Percentiles rank a stretch among this genome's conserved stretches.
phyloP scores from a whole-genome alignment of 2,888 invertebrate genomes.

The Epinotia nisella region DNA sequence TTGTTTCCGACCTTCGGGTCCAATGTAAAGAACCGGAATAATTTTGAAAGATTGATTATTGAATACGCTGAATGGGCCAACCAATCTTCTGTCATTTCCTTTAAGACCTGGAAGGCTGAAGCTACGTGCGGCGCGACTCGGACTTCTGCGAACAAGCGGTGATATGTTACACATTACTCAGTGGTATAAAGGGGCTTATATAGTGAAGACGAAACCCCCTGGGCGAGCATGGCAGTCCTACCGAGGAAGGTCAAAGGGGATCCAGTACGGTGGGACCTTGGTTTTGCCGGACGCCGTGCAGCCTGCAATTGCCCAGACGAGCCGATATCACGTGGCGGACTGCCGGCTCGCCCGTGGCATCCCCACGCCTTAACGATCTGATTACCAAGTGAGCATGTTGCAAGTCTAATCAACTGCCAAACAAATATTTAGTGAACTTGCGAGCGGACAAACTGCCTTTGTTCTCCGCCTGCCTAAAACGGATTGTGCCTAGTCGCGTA shows the following conservation, averaged over 20 bases:
- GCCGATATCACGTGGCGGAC: no score
- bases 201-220: no score
- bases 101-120: conserved; percentile 86
- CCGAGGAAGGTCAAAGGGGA: no score
- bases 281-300: no score
- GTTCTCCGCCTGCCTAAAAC: no score
- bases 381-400: neutral
- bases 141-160: conserved; percentile 77
- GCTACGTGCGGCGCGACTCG: conserved; percentile 78
- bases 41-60: conserved; percentile 85
- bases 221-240: no score
- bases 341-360: no score
- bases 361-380: neutral
- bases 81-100: conserved; percentile 88
- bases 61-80: conserved; percentile 88
- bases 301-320: no score
- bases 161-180: neutral
- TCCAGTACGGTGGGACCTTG: no score
- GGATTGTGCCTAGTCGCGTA: no score
- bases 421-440: neutral
- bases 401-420: neutral
- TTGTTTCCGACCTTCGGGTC: conserved; percentile 64
- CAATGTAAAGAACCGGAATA: conserved; percentile 81
- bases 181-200: neutral
- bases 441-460: neutral